Conservation (phyloP, 2,797 vertebrate species). For the Bradypodion pumilum region DNA sequence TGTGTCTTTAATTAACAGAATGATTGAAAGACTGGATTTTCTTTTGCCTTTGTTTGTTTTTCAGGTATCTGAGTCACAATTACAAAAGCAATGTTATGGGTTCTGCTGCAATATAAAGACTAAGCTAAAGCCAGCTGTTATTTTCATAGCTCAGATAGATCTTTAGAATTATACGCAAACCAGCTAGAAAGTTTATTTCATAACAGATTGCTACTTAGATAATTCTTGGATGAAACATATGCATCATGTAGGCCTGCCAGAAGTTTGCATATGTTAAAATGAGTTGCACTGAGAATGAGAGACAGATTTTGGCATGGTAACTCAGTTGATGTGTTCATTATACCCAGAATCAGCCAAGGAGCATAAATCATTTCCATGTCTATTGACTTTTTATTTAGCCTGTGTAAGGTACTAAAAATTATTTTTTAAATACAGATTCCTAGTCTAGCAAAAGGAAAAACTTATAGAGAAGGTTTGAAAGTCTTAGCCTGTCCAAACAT, state of each 20-base stretch:
- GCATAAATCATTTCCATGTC: not conserved
- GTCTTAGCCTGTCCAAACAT: not conserved
- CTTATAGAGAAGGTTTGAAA: too few species aligned
- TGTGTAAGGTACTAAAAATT: not conserved
- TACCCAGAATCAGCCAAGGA: conserved; percentile 13
- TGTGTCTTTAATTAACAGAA: not conserved
- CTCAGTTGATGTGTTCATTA: conserved; percentile 39
- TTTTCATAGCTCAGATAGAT: not conserved
- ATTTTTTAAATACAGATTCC: not conserved
- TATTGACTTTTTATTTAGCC: not conserved
- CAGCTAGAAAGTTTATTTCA: conserved; percentile 61
- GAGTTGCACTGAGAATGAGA: conserved; percentile 36
- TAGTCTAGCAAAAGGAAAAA: not conserved
- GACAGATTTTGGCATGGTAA: conserved; percentile 47
- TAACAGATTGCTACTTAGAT: conserved; percentile 69
- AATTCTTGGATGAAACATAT: conserved; percentile 74
- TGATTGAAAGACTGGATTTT: not conserved
- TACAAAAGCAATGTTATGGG: not conserved
- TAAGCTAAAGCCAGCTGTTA: not conserved
- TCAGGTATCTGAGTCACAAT: not conserved
- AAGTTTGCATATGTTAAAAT: conserved; percentile 62
- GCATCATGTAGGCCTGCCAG: conserved; percentile 60
- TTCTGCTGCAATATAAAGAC: not conserved
- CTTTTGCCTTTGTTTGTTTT: not conserved
- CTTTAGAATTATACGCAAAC: not conserved